Conservation (phyloP, 92 coral and sea anemone genomes). For the Porites evermanni region DNA sequence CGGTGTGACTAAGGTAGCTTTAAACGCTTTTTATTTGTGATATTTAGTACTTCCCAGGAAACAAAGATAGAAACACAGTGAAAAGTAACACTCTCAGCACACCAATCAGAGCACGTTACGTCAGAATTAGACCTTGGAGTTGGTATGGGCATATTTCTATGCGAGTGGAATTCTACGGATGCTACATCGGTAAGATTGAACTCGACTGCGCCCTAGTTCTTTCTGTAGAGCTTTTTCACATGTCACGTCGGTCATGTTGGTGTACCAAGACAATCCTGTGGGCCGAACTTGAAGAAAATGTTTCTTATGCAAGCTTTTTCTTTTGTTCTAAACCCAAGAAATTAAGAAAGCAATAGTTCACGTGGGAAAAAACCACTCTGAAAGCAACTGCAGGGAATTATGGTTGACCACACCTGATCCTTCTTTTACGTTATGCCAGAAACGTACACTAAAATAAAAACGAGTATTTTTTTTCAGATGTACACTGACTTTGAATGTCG, state of each 20-base stretch:
- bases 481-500: neutral
- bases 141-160: conserved; percentile 59
- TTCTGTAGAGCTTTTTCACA: no score
- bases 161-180: conserved; percentile 71
- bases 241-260: no score
- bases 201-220: no score
- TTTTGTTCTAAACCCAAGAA: no score
- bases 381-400: no score
- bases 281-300: no score
- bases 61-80: conserved; percentile 70
- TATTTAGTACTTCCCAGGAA: conserved; percentile 66
- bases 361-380: no score
- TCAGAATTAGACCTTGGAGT: conserved; percentile 58
- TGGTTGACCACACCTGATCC: no score
- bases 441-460: neutral
- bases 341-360: no score
- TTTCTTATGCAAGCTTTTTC: no score
- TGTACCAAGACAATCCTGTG: no score
- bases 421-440: neutral
- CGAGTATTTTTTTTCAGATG: no score
- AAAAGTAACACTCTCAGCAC: conserved; percentile 54
- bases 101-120: conserved; percentile 68
- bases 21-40: neutral
- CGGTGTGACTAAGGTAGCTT: neutral
- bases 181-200: conserved; percentile 30